Evolutionary conservation across 2,113 vertebrate species (phyloP), one percentile per base, ranked within the genome.

Genomic region (Seriola aureovittata): DNA sequence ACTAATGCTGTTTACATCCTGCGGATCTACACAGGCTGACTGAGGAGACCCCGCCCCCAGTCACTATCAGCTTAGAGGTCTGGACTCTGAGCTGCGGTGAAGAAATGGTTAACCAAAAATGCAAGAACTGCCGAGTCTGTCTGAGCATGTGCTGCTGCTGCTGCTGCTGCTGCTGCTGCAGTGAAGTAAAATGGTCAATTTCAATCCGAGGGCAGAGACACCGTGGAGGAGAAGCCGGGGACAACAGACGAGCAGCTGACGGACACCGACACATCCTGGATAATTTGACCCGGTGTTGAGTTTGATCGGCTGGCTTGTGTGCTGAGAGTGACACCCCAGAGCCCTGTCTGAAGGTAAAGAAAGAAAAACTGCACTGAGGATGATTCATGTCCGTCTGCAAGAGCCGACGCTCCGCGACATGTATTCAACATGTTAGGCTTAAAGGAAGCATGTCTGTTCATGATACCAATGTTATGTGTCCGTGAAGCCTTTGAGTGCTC

Each of bases 131-230:
- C 42, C 34, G 77, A 38, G 54, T 71, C 70, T 67, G 72, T 90
- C 79, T 91, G 92, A 92, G 94, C 93, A 90, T 91, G 92, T 92
- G 94, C 94, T 74, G 91, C 81, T 55, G 79, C 68, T 80, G n/a
- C n/a, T n/a, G 88, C 92, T 70, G 89, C 86, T 50, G 34, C 63
- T 4, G 92, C 92, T 91, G 91, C 89, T 93, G 94, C 95, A 94
- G 92, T 93, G 84, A 91, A 93, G 92, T 87, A 85, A 93, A 93
- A 94, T 94, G 94, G 94, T 94, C 93, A 84, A 73, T 91, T 92
- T 89, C 68, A 91, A 93, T 67, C 89, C 88, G 87, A 88, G 81
- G 91, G 78, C 63, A 82, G 78, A 80, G 75, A 63, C 84, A 57
- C 84, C 21, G 88, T 44, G 87, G 70, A 81, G 67, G 74, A 74